Base-by-base conservation (phyloP, 2,113 vertebrate species). In the Cichladusa arquata region DNA sequence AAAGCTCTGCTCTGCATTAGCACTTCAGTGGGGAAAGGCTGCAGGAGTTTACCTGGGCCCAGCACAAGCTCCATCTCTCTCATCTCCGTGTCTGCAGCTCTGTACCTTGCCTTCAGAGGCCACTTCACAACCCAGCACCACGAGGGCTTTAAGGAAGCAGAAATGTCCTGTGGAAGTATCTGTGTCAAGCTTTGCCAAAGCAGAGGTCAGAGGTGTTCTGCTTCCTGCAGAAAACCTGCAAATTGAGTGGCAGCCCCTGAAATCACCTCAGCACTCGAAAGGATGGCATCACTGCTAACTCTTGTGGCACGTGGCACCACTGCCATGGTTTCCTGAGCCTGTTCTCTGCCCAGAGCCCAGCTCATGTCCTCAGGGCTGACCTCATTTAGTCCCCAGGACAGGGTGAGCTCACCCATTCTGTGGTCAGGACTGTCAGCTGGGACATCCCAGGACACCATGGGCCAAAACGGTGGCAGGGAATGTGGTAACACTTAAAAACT, bases 301-400 rank as follows among this genome's bases (percentile, higher is more conserved):
- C 48, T 13, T 7, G 28, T 2, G 8, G 60, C 16, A 28, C 0
- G 1, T 2, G 3, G 15, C 77, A 57, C 25, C 3, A 2, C 45
- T 3, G 3, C 29, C 36, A 20, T 14, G 20, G 34, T 19, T 66
- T 64, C 20, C 40, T 24, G 18, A 60, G 86, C 58, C 61, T 47
- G 12, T 56, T 67, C 29, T 36, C 66, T 71, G 66, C 79, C 56
- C 50, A 78, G 26, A 88, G 33, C 44, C 18, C 66, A n/a, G 67
- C 50, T 81, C 36, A 0, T 25, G 38, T 54, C 76, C 76, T 90
- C 4, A 2, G 80, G 36, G 36, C 62, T 93, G 86, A 73, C 60
- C 80, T 79, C 4, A 1, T 78, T 67, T 76, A 42, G 54, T 93
- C n/a, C 57, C 31, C 48, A 77, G 57, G 29, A 40, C 28, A 4